Percentiles rank a stretch among this genome's conserved stretches.
Evolutionary conservation across 2,888 invertebrate species (phyloP).

Genomic region (Tribolium freemani): DNA sequence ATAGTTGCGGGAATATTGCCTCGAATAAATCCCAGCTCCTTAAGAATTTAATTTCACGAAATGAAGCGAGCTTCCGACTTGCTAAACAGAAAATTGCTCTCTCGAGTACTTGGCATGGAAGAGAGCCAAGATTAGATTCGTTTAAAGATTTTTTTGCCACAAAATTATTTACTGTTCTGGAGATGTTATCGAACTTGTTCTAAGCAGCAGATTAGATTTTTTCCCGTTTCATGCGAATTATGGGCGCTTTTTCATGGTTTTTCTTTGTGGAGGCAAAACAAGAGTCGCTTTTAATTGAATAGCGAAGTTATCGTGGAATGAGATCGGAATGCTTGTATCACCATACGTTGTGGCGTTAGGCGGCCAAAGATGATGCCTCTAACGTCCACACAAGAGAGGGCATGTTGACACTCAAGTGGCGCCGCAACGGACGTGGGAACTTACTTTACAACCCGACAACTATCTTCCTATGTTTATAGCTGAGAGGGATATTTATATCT

Average conservation of each 20-base stretch:
- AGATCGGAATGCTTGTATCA: slow-evolving; percentile 44
- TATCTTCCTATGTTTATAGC: slow-evolving; percentile 45
- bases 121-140: background rate
- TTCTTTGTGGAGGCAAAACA: too few species aligned
- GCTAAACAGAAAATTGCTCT: slow-evolving; percentile 50
- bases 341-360: slow-evolving; percentile 33
- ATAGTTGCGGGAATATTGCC: slow-evolving; percentile 15
- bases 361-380: slow-evolving; percentile 33
- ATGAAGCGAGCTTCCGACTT: slow-evolving; percentile 45
- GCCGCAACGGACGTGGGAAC: slow-evolving; percentile 48
- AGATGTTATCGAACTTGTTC: too few species aligned
- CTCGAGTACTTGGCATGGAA: slow-evolving; percentile 40
- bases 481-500: slow-evolving; percentile 45
- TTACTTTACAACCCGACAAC: slow-evolving; percentile 46
- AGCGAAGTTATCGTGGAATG: slow-evolving; percentile 41
- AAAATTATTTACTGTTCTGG: too few species aligned
- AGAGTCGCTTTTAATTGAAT: slow-evolving; percentile 45
- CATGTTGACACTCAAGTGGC: slow-evolving; percentile 49
- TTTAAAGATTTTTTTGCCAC: too few species aligned
- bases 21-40: background rate
- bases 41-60: background rate
- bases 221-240: too few species aligned
- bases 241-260: too few species aligned
- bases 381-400: slow-evolving; percentile 18
- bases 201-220: too few species aligned